Evolutionary conservation across 2,797 vertebrate species (phyloP).

Genomic region (Lutra lutra): DNA sequence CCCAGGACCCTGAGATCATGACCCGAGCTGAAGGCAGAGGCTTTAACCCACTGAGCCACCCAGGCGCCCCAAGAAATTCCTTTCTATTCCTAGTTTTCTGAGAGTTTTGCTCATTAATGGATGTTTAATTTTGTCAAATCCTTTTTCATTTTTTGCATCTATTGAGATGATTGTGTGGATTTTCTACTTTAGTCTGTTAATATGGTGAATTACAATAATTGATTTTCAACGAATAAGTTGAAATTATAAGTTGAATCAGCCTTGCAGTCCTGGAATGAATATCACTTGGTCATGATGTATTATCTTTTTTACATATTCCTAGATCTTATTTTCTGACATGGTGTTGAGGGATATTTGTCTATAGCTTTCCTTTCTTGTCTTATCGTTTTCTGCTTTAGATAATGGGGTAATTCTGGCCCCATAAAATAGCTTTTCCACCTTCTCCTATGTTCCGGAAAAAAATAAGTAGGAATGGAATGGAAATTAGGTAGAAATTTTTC

Average conservation of each 20-base stretch:
- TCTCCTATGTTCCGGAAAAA: background rate
- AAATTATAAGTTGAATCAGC: background rate
- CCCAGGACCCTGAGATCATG: no score
- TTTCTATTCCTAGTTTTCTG: background rate
- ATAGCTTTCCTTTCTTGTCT: background rate
- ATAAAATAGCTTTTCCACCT: background rate
- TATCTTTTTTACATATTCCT: background rate
- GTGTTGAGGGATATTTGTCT: background rate
- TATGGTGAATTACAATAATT: background rate
- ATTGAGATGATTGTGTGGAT: background rate
- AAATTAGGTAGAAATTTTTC: background rate
- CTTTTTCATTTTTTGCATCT: background rate
- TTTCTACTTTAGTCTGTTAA: background rate
- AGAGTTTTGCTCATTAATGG: background rate
- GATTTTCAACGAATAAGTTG: background rate
- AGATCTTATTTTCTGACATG: slow-evolving; percentile 30
- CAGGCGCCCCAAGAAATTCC: background rate
- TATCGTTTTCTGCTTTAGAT: background rate
- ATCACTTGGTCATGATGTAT: background rate
- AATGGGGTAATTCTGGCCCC: background rate
- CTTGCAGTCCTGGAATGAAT: background rate
- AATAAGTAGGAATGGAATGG: background rate
- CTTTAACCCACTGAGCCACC: no score
- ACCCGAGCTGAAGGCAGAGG: no score
- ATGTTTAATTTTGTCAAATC: background rate